Percentiles rank a stretch among this genome's conserved stretches.
phyloP scores from a whole-genome alignment of 2,113 vertebrate genomes.

The Diphyllodes magnificus region DNA sequence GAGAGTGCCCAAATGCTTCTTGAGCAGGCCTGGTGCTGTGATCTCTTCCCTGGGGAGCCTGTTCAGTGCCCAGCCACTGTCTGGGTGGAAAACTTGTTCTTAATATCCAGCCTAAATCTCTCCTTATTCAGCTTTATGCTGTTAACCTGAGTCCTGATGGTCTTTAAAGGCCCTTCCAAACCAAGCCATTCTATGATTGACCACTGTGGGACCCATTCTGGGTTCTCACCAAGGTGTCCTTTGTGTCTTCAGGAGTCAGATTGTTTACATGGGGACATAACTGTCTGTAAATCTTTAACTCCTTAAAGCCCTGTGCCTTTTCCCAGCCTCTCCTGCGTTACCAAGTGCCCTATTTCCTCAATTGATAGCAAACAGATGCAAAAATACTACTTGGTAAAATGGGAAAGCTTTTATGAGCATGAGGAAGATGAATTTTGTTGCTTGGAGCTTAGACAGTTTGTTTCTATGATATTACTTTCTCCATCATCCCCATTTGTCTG shows the following conservation, averaged over 20 bases:
- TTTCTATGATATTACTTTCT: not conserved
- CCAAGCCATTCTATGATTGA: not conserved
- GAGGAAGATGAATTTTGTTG: not conserved
- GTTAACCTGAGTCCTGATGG: accelerated
- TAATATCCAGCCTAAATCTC: not conserved
- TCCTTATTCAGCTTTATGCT: not conserved
- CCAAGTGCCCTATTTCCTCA: not conserved
- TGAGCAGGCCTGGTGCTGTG: not conserved
- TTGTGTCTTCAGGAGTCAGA: not conserved
- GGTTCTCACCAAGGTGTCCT: not conserved
- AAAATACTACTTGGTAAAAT: not conserved
- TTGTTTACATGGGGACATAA: not conserved
- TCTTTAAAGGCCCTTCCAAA: not conserved
- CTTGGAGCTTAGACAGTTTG: not conserved
- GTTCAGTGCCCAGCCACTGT: not conserved
- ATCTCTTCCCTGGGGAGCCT: not conserved
- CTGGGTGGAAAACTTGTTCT: not conserved
- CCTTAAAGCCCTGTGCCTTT: not conserved
- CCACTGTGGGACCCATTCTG: not conserved
- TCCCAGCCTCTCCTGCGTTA: not conserved
- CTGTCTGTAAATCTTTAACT: not conserved
- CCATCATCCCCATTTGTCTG: not conserved
- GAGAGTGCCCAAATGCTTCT: not conserved
- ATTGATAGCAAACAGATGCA: not conserved
- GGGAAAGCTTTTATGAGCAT: not conserved